A percentile compares a stretch with the other conserved stretches of the same genome.
phyloP scores from a whole-genome alignment of 2,797 vertebrate genomes.

The Oceanodroma leucorhoa region DNA sequence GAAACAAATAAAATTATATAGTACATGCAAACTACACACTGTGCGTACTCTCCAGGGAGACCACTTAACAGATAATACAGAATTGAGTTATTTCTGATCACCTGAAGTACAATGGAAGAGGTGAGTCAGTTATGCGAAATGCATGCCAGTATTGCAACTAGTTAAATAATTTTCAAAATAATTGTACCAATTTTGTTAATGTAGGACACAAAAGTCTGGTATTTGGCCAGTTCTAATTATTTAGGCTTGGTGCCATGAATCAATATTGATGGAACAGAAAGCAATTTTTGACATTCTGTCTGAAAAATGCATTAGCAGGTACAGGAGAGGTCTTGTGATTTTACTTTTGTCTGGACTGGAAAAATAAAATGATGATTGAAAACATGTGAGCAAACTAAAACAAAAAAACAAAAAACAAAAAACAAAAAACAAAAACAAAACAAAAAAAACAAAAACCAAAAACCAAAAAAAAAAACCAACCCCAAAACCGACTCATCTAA shows the following conservation, averaged over 20 bases:
- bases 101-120: background rate
- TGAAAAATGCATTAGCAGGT: background rate
- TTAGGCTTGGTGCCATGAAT: background rate
- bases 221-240: background rate
- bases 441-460: too few relatives aligned
- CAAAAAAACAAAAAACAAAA: too few relatives aligned
- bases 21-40: background rate
- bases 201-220: background rate
- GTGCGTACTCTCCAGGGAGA: background rate
- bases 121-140: background rate
- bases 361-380: background rate
- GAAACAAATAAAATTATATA: background rate
- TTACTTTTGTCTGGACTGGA: background rate
- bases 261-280: background rate
- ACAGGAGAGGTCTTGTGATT: background rate
- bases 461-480: too few relatives aligned
- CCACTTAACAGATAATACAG: background rate
- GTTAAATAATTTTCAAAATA: background rate
- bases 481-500: background rate
- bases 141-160: background rate
- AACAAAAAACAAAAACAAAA: background rate
- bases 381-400: background rate
- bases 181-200: background rate
- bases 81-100: conserved; percentile 6
- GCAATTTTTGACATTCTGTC: background rate